Percentiles rank a stretch among this genome's conserved stretches.
These are phyloP conservation scores for Hypotaenidia philippensis DNA, from an alignment of 2,797 vertebrate genomes.

Conservation along the genomic window DNA sequence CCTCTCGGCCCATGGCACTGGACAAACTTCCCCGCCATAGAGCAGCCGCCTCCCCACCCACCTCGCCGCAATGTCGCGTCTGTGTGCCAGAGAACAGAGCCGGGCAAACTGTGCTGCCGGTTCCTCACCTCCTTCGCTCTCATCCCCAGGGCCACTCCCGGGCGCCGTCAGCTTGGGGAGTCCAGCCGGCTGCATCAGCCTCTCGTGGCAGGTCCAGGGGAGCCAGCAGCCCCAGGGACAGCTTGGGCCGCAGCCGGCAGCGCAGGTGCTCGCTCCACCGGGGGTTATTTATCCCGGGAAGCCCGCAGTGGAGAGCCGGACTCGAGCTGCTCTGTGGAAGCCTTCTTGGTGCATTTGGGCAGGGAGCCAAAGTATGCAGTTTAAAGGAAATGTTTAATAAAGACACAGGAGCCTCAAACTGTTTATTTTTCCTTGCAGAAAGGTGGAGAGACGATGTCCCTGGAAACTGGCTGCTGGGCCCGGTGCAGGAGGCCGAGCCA, in stretches of 20 bases:
- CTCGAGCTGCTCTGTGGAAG: slow-evolving; percentile 51
- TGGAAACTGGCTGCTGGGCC: slow-evolving; percentile 55
- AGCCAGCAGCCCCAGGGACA: not conserved
- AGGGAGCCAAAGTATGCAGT: slow-evolving; percentile 73
- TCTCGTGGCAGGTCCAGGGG: not conserved
- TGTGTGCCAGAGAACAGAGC: not conserved
- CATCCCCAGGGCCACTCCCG: not conserved
- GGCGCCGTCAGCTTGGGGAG: not conserved
- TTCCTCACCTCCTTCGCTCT: not conserved
- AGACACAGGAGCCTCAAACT: slow-evolving; percentile 73
- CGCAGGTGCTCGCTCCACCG: not conserved
- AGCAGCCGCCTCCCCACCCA: slow-evolving; percentile 2
- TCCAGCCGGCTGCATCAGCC: not conserved
- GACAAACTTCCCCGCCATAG: not conserved
- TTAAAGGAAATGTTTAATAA: slow-evolving; percentile 81
- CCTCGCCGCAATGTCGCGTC: slow-evolving; percentile 14
- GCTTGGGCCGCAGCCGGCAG: not conserved
- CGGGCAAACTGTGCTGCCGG: not conserved
- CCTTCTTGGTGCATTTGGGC: slow-evolving; percentile 68
- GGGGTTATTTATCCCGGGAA: not conserved
- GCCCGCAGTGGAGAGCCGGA: not conserved
- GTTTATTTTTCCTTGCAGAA: slow-evolving; percentile 77
- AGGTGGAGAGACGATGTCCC: slow-evolving; percentile 69
- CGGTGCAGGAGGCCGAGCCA: not conserved
- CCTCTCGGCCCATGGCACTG: not conserved